Conservation (phyloP, 2,888 invertebrate genomes). For the Drosophila pegasa region DNA sequence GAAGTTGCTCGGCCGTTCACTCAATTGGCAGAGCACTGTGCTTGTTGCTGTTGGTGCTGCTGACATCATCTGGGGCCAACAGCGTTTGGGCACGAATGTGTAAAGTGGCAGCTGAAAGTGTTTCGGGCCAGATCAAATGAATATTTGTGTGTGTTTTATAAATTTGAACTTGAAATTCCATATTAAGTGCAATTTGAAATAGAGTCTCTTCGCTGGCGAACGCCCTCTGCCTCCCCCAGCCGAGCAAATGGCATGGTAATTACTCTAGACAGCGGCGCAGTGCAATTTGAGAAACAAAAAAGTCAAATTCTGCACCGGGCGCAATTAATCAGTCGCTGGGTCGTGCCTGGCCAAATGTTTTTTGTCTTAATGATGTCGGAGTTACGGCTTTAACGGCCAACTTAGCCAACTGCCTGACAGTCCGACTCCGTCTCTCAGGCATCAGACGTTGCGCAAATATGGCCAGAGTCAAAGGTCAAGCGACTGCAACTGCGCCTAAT, state of each 20-base stretch:
- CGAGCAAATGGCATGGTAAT: constrained; percentile 71
- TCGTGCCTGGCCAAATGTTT: constrained; percentile 78
- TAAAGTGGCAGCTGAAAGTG: constrained; percentile 23
- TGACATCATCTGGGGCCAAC: constrained; percentile 64
- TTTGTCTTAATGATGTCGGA: constrained; percentile 77
- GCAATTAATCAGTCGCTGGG: constrained; percentile 77
- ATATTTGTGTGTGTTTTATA: constrained; percentile 49
- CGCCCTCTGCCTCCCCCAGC: not conserved
- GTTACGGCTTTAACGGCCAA: constrained; percentile 45
- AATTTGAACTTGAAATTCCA: constrained; percentile 76
- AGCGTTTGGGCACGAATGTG: constrained; percentile 16
- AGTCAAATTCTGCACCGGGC: constrained; percentile 74
- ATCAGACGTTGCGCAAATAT: constrained; percentile 68
- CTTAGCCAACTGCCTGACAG: constrained; percentile 29
- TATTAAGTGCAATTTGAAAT: constrained; percentile 78
- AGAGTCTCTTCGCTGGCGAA: constrained; percentile 42
- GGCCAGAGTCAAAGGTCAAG: constrained; percentile 72
- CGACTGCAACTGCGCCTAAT: constrained; percentile 73
- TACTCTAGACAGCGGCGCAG: constrained; percentile 54
- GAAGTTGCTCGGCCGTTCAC: constrained; percentile 58
- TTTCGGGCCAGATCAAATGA: constrained; percentile 65
- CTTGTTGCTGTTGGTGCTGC: constrained; percentile 40
- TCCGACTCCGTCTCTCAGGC: constrained; percentile 10
- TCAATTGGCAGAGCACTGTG: constrained; percentile 64
- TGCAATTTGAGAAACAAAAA: constrained; percentile 78